Conservation (phyloP, 2,888 invertebrate species). For the Leucoma salicis region DNA sequence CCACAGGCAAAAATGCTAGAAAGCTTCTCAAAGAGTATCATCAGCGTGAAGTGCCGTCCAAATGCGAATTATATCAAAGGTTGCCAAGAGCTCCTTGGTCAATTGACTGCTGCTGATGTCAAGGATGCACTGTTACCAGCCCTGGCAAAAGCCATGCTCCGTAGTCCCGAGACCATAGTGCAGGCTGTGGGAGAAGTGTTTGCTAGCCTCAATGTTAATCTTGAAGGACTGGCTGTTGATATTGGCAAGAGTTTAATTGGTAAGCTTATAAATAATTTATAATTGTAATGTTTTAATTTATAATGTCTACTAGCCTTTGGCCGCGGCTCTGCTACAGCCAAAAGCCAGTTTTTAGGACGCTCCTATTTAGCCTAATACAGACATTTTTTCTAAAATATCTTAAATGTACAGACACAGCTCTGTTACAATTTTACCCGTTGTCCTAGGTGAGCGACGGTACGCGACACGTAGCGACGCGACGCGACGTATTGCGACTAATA, state of each 20-base stretch:
- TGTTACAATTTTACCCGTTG: too few relatives aligned
- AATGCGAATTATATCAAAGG: conserved; percentile 85
- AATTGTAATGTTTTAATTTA: too few relatives aligned
- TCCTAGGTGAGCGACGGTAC: too few relatives aligned
- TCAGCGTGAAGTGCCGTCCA: conserved; percentile 90
- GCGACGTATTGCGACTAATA: too few relatives aligned
- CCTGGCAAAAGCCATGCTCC: conserved; percentile 93
- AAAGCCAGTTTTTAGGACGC: too few relatives aligned
- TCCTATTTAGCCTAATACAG: too few relatives aligned
- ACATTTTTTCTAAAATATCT: too few relatives aligned
- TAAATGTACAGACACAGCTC: too few relatives aligned
- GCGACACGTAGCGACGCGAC: too few relatives aligned
- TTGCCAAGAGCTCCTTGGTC: conserved; percentile 85
- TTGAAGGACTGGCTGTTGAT: conserved; percentile 89
- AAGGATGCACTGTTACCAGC: conserved; percentile 89
- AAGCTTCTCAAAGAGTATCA: conserved; percentile 88
- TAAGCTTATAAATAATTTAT: conserved; percentile 51
- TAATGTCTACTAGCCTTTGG: too few relatives aligned
- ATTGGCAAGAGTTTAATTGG: conserved; percentile 92
- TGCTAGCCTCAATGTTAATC: conserved; percentile 86
- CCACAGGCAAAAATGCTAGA: conserved; percentile 84
- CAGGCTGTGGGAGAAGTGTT: conserved; percentile 90
- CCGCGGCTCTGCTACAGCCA: too few relatives aligned
- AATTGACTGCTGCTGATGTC: conserved; percentile 86
- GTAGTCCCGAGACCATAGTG: conserved; percentile 96